phyloP scores from a whole-genome alignment of 2,888 invertebrate genomes.

The Tridacna gigas region DNA sequence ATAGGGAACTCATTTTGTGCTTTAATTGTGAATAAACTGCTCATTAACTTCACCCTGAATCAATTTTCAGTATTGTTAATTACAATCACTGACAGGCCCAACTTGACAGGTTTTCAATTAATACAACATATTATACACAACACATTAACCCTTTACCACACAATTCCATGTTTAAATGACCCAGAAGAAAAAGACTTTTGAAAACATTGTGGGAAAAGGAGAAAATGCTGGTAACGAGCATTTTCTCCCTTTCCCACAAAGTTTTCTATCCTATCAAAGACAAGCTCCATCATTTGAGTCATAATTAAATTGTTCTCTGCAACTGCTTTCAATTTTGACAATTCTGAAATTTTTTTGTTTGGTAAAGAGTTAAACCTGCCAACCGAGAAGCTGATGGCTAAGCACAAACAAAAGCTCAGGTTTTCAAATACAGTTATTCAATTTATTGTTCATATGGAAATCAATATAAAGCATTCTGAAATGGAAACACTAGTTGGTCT shows the following conservation, averaged over 20 bases:
- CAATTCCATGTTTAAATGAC: background rate
- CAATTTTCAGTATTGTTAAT: background rate
- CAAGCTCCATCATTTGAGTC: background rate
- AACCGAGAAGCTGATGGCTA: background rate
- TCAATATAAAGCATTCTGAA: background rate
- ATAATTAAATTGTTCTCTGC: background rate
- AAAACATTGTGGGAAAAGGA: background rate
- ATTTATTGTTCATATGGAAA: background rate
- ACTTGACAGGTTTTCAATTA: constrained; percentile 11
- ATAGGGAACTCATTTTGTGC: constrained; percentile 1
- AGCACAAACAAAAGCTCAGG: constrained; percentile 8
- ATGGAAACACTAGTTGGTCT: background rate
- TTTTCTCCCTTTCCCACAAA: background rate
- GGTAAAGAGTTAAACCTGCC: background rate
- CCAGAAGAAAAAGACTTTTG: background rate
- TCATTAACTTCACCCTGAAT: constrained; percentile 12
- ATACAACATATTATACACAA: constrained; percentile 2
- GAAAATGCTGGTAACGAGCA: background rate
- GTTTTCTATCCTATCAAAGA: background rate
- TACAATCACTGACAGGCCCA: background rate
- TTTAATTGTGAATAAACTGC: constrained; percentile 12
- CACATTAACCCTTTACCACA: background rate
- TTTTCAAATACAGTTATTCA: background rate
- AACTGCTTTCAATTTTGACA: background rate
- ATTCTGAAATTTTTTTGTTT: background rate